Base-by-base conservation (phyloP, 2,797 vertebrate species). In the Mormyrus hasselquistii region DNA sequence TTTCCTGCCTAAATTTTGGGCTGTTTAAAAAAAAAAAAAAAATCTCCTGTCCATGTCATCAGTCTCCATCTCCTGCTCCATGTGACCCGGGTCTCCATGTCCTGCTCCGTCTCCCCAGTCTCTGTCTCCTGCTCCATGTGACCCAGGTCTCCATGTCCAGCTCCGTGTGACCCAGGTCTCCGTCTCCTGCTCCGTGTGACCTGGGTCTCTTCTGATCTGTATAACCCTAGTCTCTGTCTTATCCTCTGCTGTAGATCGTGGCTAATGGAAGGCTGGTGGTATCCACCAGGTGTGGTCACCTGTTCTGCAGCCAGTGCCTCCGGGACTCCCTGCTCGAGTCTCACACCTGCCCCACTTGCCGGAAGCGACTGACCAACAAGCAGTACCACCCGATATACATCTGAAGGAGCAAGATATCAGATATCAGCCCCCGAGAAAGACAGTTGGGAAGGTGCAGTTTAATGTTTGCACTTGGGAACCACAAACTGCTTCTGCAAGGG, bases 291-390 rank as follows among this genome's bases (percentile, higher is more conserved):
- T 99, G 98, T 0, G 98, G 98, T 90, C 98, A 99, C 0, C 95
- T 99, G 87, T 99, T 99, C 95, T 99, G 98, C 93, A 99, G 98
- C 90, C 97, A 98, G 93, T 99, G 98, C 95, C 96, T 99, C 91
- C 96, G 96, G 0, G 97, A 98, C 87, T 95, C 97, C 49, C 96
- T 99, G 91, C 95, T 93, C 94, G 94, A 95, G 87, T 96, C 96
- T 53, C 97, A 95, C 92, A 97, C 95, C 83, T 99, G 98, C 91
- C 98, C 98, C 0, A 97, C 97, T 6, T 99, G 98, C 94, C 95
- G 98, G 93, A 98, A 98, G 94, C 98, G 95, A 94, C 97, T 99
- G 88, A 98, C 94, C 62, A 94, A 94, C 91, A 97, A 97, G 91
- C 97, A 99, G 2, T 99, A 98, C 92, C 98, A 99, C 93, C 98